Evolutionary conservation across 1,140 invertebrate species (phyloP).

Genomic region (Musca vetustissima): DNA sequence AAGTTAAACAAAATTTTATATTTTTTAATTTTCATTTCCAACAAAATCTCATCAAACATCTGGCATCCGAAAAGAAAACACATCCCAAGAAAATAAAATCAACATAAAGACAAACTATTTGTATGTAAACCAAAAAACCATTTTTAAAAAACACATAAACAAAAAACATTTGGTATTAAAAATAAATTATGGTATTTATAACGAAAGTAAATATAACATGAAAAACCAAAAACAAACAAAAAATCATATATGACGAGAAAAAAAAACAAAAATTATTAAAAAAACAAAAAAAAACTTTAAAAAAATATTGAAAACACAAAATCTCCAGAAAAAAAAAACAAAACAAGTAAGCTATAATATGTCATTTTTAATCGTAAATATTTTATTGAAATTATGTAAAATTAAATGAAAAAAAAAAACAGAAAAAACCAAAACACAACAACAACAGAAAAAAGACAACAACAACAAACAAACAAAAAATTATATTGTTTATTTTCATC

Average conservation of each 20-base stretch:
- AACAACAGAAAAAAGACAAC: slow-evolving; percentile 35
- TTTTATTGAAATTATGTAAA: slow-evolving; percentile 57
- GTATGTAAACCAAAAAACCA: slow-evolving; percentile 20
- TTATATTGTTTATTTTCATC: slow-evolving; percentile 57
- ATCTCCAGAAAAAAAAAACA: slow-evolving; percentile 33
- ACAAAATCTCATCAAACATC: slow-evolving; percentile 2
- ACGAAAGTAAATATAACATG: slow-evolving; percentile 14
- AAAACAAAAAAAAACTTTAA: slow-evolving; percentile 51
- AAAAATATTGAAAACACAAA: slow-evolving; percentile 37
- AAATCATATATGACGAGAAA: no score
- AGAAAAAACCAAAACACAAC: slow-evolving; percentile 35
- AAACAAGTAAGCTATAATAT: slow-evolving; percentile 41
- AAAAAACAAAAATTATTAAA: slow-evolving; percentile 46
- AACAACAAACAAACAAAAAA: slow-evolving; percentile 41
- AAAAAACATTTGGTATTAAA: slow-evolving; percentile 18
- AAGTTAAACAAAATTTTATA: slow-evolving; percentile 8
- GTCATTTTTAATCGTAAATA: slow-evolving; percentile 55
- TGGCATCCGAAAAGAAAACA: slow-evolving; percentile 7
- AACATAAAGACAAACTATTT: slow-evolving; percentile 32
- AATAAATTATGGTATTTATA: slow-evolving; percentile 19
- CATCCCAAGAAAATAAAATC: not conserved
- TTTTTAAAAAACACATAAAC: slow-evolving; percentile 11
- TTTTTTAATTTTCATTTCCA: slow-evolving; percentile 3
- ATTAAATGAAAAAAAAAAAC: slow-evolving; percentile 46
- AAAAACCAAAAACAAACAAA: slow-evolving; percentile 37